Percentiles rank a stretch among this genome's conserved stretches.
phyloP scores from a whole-genome alignment of 1,140 invertebrate species.

The Leguminivora glycinivorella region DNA sequence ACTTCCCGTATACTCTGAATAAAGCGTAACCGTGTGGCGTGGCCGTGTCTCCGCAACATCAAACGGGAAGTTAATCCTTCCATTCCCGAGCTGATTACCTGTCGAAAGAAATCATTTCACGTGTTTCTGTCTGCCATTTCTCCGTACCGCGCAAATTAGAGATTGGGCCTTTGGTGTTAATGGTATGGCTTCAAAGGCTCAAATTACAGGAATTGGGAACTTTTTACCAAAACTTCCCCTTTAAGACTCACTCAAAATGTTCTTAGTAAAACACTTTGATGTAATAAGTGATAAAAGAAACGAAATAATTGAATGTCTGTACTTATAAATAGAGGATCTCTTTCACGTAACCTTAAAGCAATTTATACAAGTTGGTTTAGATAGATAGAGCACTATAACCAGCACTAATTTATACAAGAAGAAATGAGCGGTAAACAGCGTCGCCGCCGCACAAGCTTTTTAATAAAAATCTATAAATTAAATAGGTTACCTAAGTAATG shows the following conservation, averaged over 20 bases:
- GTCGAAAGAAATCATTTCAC: slow-evolving; percentile 16
- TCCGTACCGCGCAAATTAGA: neutral
- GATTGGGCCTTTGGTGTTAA: neutral
- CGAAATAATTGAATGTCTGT: no score
- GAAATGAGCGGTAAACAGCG: no score
- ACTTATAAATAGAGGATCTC: no score
- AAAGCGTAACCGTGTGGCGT: neutral
- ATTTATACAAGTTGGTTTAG: no score
- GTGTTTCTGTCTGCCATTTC: neutral
- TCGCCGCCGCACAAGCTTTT: no score
- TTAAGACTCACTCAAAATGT: neutral
- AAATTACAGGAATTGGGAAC: neutral
- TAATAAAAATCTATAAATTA: no score
- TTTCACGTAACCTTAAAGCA: no score
- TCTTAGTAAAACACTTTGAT: neutral
- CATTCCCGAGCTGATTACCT: slow-evolving; percentile 19
- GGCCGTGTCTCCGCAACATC: slow-evolving; percentile 1
- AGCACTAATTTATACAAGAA: no score
- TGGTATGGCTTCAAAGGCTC: neutral
- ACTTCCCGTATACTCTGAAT: neutral
- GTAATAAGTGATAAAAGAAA: no score
- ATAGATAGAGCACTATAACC: no score
- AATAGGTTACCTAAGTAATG: no score
- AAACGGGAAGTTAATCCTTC: slow-evolving; percentile 20
- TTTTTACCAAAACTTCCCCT: neutral